phyloP scores from a whole-genome alignment of 64 coral and sea anemone species.

The Porites australiensis region DNA sequence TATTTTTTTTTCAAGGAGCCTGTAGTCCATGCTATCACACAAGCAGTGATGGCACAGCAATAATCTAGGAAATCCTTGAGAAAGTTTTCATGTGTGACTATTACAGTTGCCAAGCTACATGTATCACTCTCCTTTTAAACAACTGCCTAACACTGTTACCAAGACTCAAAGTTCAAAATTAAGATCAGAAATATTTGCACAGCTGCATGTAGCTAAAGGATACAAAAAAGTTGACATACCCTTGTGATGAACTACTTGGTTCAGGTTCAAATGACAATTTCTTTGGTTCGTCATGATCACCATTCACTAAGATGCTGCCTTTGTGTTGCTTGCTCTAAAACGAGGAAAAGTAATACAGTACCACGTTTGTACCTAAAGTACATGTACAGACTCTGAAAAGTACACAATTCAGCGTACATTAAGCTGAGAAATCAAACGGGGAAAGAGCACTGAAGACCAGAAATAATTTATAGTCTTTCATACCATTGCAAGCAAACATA shows the following conservation, averaged over 20 bases:
- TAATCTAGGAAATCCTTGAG: no score
- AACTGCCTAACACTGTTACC: no score
- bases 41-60: no score
- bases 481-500: conserved; percentile 41
- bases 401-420: not conserved
- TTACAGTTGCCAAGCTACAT: no score
- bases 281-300: not conserved
- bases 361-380: no score
- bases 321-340: not conserved
- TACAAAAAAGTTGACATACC: not conserved
- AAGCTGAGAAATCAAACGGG: not conserved
- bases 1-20: no score
- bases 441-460: not conserved
- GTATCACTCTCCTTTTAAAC: no score
- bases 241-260: not conserved
- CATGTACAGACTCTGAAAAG: not conserved
- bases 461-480: not conserved
- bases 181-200: no score
- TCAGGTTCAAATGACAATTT: not conserved
- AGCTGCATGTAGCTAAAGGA: not conserved
- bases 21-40: no score
- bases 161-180: no score
- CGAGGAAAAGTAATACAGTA: not conserved
- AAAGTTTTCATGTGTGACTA: no score
- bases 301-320: not conserved